Evolutionary conservation across 2,797 vertebrate genomes (phyloP).

Genomic region (Gastrophryne carolinensis): DNA sequence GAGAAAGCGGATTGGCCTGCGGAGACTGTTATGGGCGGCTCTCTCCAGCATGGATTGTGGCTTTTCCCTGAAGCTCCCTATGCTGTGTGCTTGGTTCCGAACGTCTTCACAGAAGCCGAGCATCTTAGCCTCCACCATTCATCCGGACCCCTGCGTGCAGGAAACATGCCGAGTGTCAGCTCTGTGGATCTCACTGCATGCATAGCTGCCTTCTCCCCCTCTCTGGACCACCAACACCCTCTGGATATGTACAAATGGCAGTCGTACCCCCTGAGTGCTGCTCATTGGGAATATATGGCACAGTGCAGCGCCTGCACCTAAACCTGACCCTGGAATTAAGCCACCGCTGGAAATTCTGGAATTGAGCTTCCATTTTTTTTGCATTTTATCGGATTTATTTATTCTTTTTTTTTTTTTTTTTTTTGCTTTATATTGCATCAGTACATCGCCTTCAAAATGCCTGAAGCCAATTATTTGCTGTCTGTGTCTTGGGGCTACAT

Average conservation of each 20-base stretch:
- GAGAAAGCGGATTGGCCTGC: conserved; percentile 72
- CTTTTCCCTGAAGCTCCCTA: conserved; percentile 78
- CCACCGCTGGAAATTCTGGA: conserved; percentile 49
- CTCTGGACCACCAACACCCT: conserved; percentile 60
- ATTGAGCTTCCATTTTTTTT: conserved; percentile 19
- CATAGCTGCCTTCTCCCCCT: conserved; percentile 59
- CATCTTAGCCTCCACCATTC: conserved; percentile 84
- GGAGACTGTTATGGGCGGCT: conserved; percentile 65
- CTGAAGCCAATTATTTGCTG: conserved; percentile 94
- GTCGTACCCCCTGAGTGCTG: conserved; percentile 60
- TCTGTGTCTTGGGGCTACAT: conserved; percentile 98
- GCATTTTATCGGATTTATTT: not conserved
- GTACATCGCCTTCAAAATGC: conserved; percentile 84
- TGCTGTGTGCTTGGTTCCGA: conserved; percentile 83
- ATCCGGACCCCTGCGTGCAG: conserved; percentile 72
- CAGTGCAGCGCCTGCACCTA: conserved; percentile 62
- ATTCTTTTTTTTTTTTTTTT: conserved; percentile 51
- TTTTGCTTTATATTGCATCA: conserved; percentile 40
- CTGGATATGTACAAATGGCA: conserved; percentile 70
- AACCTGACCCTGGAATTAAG: conserved; percentile 57
- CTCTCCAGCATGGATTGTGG: conserved; percentile 68
- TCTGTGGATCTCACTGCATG: conserved; percentile 65
- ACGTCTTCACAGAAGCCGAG: conserved; percentile 69
- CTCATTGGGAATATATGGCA: conserved; percentile 61
- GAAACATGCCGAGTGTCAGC: conserved; percentile 73